These are phyloP conservation scores for Thyatira batis DNA, from an alignment of 2,888 invertebrate genomes.

Conservation along the genomic window DNA sequence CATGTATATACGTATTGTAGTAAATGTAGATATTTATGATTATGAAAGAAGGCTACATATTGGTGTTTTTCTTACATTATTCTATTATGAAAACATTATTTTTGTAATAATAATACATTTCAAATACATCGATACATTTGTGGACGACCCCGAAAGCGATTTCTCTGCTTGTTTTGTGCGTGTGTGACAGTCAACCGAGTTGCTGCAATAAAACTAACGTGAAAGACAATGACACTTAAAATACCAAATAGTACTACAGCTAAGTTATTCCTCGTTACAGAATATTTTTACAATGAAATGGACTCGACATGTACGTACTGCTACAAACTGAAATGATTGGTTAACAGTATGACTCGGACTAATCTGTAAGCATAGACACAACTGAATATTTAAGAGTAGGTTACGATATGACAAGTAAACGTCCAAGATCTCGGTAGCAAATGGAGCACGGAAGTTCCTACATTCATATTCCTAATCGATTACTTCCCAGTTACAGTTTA, in stretches of 20 bases:
- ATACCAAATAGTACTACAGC: slow-evolving; percentile 39
- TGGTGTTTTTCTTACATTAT: slow-evolving; percentile 76
- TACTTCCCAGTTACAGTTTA: slow-evolving; percentile 66
- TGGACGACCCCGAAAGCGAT: slow-evolving; percentile 66
- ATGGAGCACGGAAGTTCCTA: slow-evolving; percentile 58
- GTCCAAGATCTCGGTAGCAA: slow-evolving; percentile 40
- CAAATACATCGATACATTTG: slow-evolving; percentile 44
- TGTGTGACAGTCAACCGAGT: slow-evolving; percentile 60
- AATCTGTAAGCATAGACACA: slow-evolving; percentile 16
- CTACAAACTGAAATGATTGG: slow-evolving; percentile 13
- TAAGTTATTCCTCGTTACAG: slow-evolving; percentile 42
- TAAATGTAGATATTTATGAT: slow-evolving; percentile 19
- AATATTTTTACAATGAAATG: slow-evolving; percentile 42
- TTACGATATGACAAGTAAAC: slow-evolving; percentile 19
- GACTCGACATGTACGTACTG: slow-evolving; percentile 25
- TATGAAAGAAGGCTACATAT: slow-evolving; percentile 65
- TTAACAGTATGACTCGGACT: slow-evolving; percentile 6
- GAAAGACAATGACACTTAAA: slow-evolving; percentile 35
- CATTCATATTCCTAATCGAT: slow-evolving; percentile 64
- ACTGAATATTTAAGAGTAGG: slow-evolving; percentile 21
- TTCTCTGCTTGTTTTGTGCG: slow-evolving; percentile 62
- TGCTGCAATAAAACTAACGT: slow-evolving; percentile 37
- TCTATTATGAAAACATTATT: slow-evolving; percentile 52
- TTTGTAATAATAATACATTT: slow-evolving; percentile 35
- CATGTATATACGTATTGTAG: background rate